Percentiles rank a stretch among this genome's conserved stretches.
phyloP scores from a whole-genome alignment of 2,888 invertebrate genomes.

The Coelinius sp. region DNA sequence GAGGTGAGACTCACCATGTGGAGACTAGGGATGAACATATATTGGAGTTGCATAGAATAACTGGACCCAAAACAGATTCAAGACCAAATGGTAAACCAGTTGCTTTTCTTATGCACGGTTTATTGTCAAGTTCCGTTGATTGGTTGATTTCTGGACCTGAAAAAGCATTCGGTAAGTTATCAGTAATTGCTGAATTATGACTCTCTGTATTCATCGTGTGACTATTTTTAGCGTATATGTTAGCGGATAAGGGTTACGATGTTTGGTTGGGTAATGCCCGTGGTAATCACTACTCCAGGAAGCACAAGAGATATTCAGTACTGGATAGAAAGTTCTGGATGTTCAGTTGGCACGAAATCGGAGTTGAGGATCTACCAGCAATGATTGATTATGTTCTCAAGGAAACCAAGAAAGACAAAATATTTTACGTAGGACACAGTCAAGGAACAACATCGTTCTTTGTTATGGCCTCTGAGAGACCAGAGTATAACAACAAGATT shows the following conservation, averaged over 20 bases:
- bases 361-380: conserved; percentile 75
- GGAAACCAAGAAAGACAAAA: conserved; percentile 68
- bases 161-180: conserved; percentile 75
- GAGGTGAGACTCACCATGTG: conserved; percentile 76
- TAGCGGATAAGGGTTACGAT: conserved; percentile 65
- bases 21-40: conserved; percentile 85
- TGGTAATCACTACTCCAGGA: conserved; percentile 76
- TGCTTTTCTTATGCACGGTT: conserved; percentile 80
- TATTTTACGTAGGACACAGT: conserved; percentile 76
- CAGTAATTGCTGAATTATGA: too few species aligned
- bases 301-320: conserved; percentile 69
- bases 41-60: conserved; percentile 83
- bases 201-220: background rate
- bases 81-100: conserved; percentile 73
- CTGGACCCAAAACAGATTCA: conserved; percentile 72
- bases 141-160: conserved; percentile 83
- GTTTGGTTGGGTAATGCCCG: conserved; percentile 76
- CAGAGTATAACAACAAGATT: conserved; percentile 70
- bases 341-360: conserved; percentile 75
- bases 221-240: conserved; percentile 54
- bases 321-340: conserved; percentile 63
- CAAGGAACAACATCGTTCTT: conserved; percentile 73
- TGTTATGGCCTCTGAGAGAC: conserved; percentile 66
- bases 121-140: conserved; percentile 81
- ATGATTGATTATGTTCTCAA: conserved; percentile 74